A percentile compares a stretch with the other conserved stretches of the same genome.
Conservation (phyloP, 2,797 vertebrate species). For the Coregonus sp. region DNA sequence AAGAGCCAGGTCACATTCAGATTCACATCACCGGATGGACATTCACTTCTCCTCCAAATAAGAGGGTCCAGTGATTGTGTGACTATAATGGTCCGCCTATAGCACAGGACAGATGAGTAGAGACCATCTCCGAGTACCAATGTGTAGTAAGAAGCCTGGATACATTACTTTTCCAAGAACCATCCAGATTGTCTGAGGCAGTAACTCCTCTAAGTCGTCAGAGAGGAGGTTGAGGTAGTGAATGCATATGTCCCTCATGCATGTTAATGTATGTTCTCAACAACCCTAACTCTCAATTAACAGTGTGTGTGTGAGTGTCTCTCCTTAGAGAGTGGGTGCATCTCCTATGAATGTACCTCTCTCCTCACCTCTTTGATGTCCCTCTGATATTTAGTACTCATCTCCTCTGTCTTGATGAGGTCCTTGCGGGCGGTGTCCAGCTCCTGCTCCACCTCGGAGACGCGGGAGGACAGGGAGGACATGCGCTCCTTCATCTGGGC, state of each 20-base stretch:
- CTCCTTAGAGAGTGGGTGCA: neutral
- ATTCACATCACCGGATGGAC: conserved; percentile 26
- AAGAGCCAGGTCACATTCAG: conserved; percentile 17
- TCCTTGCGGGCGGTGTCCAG: conserved; percentile 96
- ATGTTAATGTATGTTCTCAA: too few relatives aligned
- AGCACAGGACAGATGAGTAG: conserved; percentile 4
- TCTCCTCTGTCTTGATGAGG: conserved; percentile 96
- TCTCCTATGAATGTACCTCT: neutral
- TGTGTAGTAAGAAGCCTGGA: neutral
- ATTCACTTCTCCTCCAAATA: conserved; percentile 16
- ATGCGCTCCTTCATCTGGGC: conserved; percentile 98
- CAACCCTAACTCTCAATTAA: too few relatives aligned
- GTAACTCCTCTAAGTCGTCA: neutral
- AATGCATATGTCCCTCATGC: conserved; percentile 27
- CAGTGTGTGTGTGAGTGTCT: neutral
- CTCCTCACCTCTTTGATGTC: conserved; percentile 93
- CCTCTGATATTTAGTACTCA: conserved; percentile 97
- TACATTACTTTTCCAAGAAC: neutral
- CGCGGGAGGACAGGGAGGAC: conserved; percentile 89
- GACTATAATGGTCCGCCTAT: conserved; percentile 22
- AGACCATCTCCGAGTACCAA: neutral
- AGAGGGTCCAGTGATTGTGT: conserved; percentile 14
- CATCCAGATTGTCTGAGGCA: neutral
- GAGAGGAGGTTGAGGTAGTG: conserved; percentile 4
- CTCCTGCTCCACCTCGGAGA: conserved; percentile 98